Evolutionary conservation across 2,113 vertebrate species (phyloP).

Genomic region (Xiphophorus maculatus): DNA sequence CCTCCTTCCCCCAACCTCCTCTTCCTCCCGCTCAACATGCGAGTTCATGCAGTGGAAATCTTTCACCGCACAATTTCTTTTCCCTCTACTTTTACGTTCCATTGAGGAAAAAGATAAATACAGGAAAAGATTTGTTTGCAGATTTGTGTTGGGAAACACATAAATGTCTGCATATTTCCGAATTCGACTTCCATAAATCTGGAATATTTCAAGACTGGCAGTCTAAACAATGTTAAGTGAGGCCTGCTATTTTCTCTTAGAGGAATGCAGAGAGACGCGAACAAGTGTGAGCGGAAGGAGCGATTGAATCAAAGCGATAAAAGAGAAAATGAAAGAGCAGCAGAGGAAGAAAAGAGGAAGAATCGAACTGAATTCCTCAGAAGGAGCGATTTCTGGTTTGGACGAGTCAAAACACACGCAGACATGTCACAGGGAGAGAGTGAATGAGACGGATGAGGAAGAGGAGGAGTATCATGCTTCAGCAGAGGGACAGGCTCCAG

Average conservation of each 20-base stretch:
- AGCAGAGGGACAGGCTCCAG: slow-evolving; percentile 72
- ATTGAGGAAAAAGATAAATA: background rate
- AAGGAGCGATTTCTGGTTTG: slow-evolving; percentile 51
- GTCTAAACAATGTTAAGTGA: slow-evolving; percentile 53
- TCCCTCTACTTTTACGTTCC: slow-evolving; percentile 7
- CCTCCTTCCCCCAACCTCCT: slow-evolving; percentile 43
- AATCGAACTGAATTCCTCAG: slow-evolving; percentile 40
- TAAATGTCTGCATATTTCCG: slow-evolving; percentile 13
- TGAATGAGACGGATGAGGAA: slow-evolving; percentile 58
- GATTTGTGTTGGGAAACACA: background rate
- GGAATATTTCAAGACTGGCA: slow-evolving; percentile 24
- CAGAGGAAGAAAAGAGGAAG: slow-evolving; percentile 49
- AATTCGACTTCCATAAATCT: slow-evolving; percentile 26
- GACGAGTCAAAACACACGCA: slow-evolving; percentile 65
- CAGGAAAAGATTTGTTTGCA: background rate
- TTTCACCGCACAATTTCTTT: slow-evolving; percentile 17
- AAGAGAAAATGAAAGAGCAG: slow-evolving; percentile 56
- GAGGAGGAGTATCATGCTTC: slow-evolving; percentile 58
- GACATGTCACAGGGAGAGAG: slow-evolving; percentile 37
- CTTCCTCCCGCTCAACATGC: slow-evolving; percentile 37
- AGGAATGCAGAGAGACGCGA: slow-evolving; percentile 8
- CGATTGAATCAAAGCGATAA: slow-evolving; percentile 32
- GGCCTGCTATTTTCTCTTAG: slow-evolving; percentile 41
- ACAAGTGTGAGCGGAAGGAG: slow-evolving; percentile 13
- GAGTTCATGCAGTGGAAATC: slow-evolving; percentile 32